These are phyloP conservation scores for Spheniscus humboldti DNA, from an alignment of 2,797 vertebrate species.

Conservation along the genomic window DNA sequence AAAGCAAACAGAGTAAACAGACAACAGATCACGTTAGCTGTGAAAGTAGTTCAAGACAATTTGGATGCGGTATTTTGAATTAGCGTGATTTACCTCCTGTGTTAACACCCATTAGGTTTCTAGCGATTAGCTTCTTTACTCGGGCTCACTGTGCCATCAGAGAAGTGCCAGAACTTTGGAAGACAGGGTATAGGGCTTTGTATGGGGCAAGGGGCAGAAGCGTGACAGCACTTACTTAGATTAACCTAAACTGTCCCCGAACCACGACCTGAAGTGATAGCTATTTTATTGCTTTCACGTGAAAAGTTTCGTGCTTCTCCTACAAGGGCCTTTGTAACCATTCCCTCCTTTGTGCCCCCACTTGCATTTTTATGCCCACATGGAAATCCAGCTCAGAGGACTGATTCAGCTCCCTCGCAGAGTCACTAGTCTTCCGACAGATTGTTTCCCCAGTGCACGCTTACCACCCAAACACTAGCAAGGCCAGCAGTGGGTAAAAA, in stretches of 20 bases:
- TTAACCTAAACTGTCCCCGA: neutral
- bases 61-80: neutral
- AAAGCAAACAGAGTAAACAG: neutral
- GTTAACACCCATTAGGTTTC: neutral
- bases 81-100: neutral
- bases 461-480: neutral
- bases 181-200: neutral
- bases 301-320: neutral
- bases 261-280: neutral
- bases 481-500: neutral
- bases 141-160: neutral
- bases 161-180: neutral
- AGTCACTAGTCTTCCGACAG: neutral
- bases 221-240: neutral
- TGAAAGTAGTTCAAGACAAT: neutral
- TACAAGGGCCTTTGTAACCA: neutral
- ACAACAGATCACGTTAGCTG: fast-evolving
- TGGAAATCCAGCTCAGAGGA: neutral
- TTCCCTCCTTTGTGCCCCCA: neutral
- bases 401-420: neutral
- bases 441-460: neutral
- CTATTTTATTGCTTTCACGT: neutral
- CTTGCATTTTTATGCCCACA: neutral
- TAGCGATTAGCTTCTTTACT: neutral
- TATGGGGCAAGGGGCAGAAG: fast-evolving